Base-by-base conservation (phyloP, 2,113 vertebrate genomes). In the Hypocryptadius cinnamomeus region DNA sequence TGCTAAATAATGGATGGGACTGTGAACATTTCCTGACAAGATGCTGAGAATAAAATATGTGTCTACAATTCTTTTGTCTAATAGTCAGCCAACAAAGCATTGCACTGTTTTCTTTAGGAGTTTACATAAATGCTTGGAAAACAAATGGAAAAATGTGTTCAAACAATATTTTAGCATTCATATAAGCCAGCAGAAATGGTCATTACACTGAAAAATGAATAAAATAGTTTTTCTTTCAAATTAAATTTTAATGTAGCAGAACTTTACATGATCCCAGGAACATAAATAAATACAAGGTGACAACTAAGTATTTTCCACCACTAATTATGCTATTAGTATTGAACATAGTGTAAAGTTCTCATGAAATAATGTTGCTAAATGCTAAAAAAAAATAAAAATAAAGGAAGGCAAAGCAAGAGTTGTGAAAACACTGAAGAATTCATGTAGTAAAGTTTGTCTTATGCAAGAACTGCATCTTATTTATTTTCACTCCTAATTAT, bases 161-260 rank as follows among this genome's bases (percentile, higher is more conserved):
- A 63, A 93, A 96, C 96, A 97, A 97, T 97, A 97, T 97, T 97
- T 98, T 98, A 97, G 96, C 95, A 97, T 98, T 97, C 94, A 96
- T 92, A 97, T 87, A 95, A 97, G 91, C 96, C 90, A 79, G 87
- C 45, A 95, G 94, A 98, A 98, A 96, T 86, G 95, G 96, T 91
- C 96, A 97, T 97, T 97, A 97, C 86, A 87, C 54, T 97, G 97
- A 98, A 97, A 98, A 98, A 97, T 97, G 96, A 97, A 97, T 85
- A 97, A 96, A 97, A 97, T 94, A 96, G 20, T 50, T 96, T 97
- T 97, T 97, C 96, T 95, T 97, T 96, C n/a, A 72, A 97, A 98
- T 98, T 97, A 97, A 97, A 97, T 98, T 98, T 97, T 98, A 98
- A 98, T 97, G 96, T 98, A 97, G 96, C 97, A 98, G 97, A 98